Base-by-base conservation (phyloP, 2,888 invertebrate genomes). In the Erebia ligea region DNA sequence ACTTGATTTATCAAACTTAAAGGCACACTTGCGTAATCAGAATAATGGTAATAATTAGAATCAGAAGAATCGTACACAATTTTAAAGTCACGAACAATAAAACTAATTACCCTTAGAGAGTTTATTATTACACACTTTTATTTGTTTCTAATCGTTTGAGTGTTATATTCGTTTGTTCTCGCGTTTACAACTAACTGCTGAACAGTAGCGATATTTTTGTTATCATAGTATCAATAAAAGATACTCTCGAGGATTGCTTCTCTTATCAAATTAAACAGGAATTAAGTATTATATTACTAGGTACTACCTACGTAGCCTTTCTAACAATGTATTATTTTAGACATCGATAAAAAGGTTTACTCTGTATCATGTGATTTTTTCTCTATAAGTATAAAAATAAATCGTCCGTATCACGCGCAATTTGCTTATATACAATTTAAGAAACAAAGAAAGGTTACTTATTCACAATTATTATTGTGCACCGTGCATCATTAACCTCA, bases 201-300 rank as follows among this genome's bases (percentile, higher is more conserved):
- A 81, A 75, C 80, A 76, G 87, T 81, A 84, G 85, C 84, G 82
- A 82, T 82, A 80, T 71, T 71, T 34, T 77, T 70, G 81, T 86
- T 92, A 92, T 92, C 92, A 84, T 77, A 86, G 82, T 87, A 85
- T 87, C 87, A 92, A 92, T 91, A 91, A 77, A 82, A 89, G 90
- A 91, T 92, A 91, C 83, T 84, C 82, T 84, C 84, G 82, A 81
- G 83, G 82, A 86, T 86, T 82, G 81, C 82, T 82, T 82, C 86
- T 70, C 65, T 76, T 78, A 75, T 77, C 75, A 69, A 69, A 65
- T 72, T 70, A 72, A 71, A 75, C 67, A 75, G 71, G 73, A 71
- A 74, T 74, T 68, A 70, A 68, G 58, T 68, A 17, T 63, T 57
- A 61, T 52, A 63, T 68, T 54, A 17, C 54, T 19, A 54, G 54